phyloP scores from a whole-genome alignment of 2,797 vertebrate genomes.

The Premnoplex brunnescens region DNA sequence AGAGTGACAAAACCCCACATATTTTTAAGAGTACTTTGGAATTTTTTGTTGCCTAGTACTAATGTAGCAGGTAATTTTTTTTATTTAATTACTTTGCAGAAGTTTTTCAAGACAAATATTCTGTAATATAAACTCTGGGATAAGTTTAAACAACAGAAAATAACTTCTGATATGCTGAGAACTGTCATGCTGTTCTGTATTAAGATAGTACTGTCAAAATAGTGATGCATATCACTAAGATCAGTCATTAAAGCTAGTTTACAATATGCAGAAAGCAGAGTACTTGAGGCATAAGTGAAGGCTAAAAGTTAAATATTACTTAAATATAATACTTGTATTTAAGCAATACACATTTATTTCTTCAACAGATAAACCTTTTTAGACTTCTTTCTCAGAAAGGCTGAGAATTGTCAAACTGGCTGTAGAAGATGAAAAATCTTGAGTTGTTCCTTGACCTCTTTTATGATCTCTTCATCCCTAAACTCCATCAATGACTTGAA shows the following conservation, averaged over 20 bases:
- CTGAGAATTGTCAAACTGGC: conserved; percentile 13
- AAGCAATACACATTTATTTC: neutral
- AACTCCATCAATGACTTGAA: conserved; percentile 55
- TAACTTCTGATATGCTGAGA: neutral
- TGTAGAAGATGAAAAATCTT: conserved; percentile 36
- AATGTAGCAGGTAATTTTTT: neutral
- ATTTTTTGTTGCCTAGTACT: neutral
- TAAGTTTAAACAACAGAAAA: neutral
- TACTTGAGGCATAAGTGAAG: neutral
- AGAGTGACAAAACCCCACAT: neutral
- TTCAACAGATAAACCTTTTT: neutral
- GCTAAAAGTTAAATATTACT: neutral
- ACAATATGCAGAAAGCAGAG: neutral
- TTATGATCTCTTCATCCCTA: conserved; percentile 28
- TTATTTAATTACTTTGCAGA: neutral
- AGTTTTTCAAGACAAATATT: neutral
- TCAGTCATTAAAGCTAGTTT: neutral
- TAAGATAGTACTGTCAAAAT: neutral
- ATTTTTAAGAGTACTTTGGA: neutral
- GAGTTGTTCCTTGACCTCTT: conserved; percentile 44
- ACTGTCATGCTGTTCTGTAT: neutral
- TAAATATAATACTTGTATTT: neutral
- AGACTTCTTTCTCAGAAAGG: neutral
- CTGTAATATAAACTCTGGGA: neutral
- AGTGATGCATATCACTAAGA: neutral